Conservation (phyloP, 1,140 invertebrate species). For the Drosophila aff. region DNA sequence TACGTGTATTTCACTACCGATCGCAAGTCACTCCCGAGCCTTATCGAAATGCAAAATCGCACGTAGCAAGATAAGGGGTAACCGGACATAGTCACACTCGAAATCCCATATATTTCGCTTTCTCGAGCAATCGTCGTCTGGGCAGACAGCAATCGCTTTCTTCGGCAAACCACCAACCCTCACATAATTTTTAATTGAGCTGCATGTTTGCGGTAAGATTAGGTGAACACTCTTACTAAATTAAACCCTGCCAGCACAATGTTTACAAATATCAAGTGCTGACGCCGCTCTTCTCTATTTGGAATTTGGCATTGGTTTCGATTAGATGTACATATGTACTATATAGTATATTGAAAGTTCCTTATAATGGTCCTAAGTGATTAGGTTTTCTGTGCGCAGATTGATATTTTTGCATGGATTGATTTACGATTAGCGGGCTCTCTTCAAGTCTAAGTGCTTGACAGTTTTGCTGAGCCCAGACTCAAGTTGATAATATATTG, state of each 20-base stretch:
- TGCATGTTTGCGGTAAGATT: slow-evolving; percentile 9
- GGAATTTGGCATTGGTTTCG: slow-evolving; percentile 2
- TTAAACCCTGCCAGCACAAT: slow-evolving; percentile 4
- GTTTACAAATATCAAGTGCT: slow-evolving; percentile 27
- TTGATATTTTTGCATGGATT: slow-evolving; percentile 8
- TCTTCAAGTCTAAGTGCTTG: slow-evolving; percentile 31
- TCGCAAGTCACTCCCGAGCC: slow-evolving; percentile 24
- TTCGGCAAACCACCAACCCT: slow-evolving; percentile 6
- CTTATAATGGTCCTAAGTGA: slow-evolving; percentile 4
- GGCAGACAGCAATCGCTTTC: slow-evolving; percentile 9
- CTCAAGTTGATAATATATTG: slow-evolving; percentile 55
- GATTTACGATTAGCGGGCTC: slow-evolving; percentile 22
- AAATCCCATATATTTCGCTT: neutral
- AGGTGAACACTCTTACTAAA: slow-evolving; percentile 5
- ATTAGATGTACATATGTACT: neutral
- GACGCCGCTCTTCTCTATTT: slow-evolving; percentile 11
- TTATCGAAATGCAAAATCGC: slow-evolving; percentile 56
- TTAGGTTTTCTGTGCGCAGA: neutral
- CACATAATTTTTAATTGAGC: neutral
- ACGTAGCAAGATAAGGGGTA: slow-evolving; percentile 48
- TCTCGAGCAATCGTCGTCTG: neutral
- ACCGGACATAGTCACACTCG: slow-evolving; percentile 20
- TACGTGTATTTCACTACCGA: slow-evolving; percentile 31
- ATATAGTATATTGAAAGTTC: neutral
- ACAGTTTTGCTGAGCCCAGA: slow-evolving; percentile 48